phyloP scores from a whole-genome alignment of 1,140 invertebrate species.

The Babylonia areolata region DNA sequence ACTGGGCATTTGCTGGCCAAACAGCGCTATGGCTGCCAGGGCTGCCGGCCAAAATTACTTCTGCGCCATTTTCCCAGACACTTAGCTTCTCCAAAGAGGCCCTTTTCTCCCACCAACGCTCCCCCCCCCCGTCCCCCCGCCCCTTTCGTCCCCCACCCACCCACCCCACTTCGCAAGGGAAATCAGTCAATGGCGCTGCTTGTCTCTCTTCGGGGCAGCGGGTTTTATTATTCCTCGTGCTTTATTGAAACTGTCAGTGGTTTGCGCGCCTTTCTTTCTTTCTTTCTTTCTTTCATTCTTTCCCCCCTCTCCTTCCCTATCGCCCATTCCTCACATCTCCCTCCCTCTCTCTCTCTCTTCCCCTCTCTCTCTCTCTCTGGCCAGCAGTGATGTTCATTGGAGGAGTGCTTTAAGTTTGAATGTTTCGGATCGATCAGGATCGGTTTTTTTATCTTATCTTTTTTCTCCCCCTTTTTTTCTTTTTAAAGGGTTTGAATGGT shows the following conservation, averaged over 20 bases:
- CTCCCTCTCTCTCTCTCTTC: not conserved
- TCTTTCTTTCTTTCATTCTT: no score
- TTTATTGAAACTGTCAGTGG: not conserved
- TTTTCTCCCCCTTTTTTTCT: no score
- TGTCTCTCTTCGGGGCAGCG: not conserved
- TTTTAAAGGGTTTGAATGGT: not conserved
- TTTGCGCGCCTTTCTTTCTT: not conserved
- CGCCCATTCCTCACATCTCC: not conserved
- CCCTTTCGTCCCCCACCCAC: no score
- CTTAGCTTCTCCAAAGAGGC: not conserved
- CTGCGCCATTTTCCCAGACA: constrained; percentile 2
- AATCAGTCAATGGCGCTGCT: not conserved
- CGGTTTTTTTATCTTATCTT: no score
- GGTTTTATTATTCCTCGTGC: not conserved
- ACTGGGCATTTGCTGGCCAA: not conserved
- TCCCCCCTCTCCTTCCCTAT: not conserved
- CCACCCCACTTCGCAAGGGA: not conserved
- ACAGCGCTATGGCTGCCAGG: not conserved
- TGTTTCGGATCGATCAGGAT: not conserved
- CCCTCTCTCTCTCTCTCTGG: not conserved
- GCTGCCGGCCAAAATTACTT: not conserved
- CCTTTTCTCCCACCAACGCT: no score
- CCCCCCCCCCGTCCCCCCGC: no score
- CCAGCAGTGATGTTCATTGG: no score
- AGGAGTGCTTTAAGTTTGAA: not conserved